A percentile compares a stretch with the other conserved stretches of the same genome.
Evolutionary conservation across 2,888 invertebrate genomes (phyloP).

Genomic region (Tetropium fuscum): DNA sequence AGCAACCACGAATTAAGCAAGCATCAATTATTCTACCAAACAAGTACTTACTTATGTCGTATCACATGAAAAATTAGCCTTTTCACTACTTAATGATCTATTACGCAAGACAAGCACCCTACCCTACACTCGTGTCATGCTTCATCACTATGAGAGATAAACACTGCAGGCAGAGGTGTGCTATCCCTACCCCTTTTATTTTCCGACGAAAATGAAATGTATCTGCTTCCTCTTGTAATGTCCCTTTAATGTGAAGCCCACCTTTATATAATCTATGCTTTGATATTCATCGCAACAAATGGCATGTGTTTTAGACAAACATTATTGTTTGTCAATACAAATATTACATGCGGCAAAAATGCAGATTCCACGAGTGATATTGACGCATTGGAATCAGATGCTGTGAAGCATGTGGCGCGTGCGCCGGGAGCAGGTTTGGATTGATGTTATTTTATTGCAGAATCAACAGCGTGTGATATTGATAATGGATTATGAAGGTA

Average conservation of each 20-base stretch:
- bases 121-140: neutral
- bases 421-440: neutral
- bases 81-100: neutral
- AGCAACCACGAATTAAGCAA: too few species aligned
- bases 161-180: slow-evolving; percentile 38
- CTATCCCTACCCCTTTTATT: slow-evolving; percentile 26
- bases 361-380: slow-evolving; percentile 24
- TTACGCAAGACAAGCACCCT: neutral
- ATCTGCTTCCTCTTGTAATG: too few species aligned
- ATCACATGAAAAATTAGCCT: neutral
- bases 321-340: too few species aligned
- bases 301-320: too few species aligned
- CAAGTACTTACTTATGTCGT: neutral
- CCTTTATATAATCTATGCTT: too few species aligned
- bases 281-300: too few species aligned
- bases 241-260: too few species aligned
- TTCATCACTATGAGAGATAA: slow-evolving; percentile 19
- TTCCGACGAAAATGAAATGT: too few species aligned
- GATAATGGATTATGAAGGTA: slow-evolving; percentile 5
- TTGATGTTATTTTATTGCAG: slow-evolving; percentile 4
- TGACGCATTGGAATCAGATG: slow-evolving; percentile 34
- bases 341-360: too few species aligned
- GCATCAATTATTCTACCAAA: neutral
- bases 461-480: slow-evolving; percentile 1
- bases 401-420: neutral